Percentiles rank a stretch among this genome's conserved stretches.
These are phyloP conservation scores for Laspeyria flexula DNA, from an alignment of 2,888 invertebrate species.

Conservation along the genomic window DNA sequence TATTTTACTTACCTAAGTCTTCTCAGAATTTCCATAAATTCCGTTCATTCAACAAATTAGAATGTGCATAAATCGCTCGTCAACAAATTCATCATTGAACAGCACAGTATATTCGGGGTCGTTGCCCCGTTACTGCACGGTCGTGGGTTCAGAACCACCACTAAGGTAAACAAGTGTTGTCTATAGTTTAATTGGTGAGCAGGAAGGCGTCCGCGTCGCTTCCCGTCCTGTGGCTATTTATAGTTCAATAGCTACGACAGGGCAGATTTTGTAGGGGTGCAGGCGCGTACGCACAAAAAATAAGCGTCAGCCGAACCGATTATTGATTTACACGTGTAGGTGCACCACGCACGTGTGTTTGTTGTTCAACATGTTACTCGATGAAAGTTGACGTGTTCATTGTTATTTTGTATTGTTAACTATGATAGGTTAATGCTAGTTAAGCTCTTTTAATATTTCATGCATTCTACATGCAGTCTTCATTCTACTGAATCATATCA, in stretches of 20 bases:
- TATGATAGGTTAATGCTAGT: too few species aligned
- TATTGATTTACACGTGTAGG: constrained; percentile 11
- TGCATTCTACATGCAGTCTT: too few species aligned
- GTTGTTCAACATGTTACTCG: too few species aligned
- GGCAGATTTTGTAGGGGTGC: constrained; percentile 42
- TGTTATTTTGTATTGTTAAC: too few species aligned
- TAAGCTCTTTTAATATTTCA: too few species aligned
- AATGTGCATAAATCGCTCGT: constrained; percentile 16
- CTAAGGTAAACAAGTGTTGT: constrained; percentile 67
- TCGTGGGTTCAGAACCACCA: constrained; percentile 55
- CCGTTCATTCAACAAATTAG: constrained; percentile 13
- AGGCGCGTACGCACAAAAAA: constrained; percentile 44
- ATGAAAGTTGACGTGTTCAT: too few species aligned
- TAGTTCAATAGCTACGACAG: constrained; percentile 48
- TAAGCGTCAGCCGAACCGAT: constrained; percentile 1
- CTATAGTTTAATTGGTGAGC: constrained; percentile 57
- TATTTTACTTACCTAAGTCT: too few species aligned
- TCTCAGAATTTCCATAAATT: background rate
- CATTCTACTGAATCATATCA: background rate
- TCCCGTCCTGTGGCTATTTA: constrained; percentile 66
- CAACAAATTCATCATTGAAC: constrained; percentile 27
- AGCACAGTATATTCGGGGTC: constrained; percentile 34
- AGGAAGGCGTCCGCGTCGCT: constrained; percentile 65
- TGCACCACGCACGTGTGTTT: background rate
- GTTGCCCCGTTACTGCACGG: constrained; percentile 43